Percentiles rank a stretch among this genome's conserved stretches.
Evolutionary conservation across 2,113 vertebrate species (phyloP).

Genomic region (Thunnus thynnus): DNA sequence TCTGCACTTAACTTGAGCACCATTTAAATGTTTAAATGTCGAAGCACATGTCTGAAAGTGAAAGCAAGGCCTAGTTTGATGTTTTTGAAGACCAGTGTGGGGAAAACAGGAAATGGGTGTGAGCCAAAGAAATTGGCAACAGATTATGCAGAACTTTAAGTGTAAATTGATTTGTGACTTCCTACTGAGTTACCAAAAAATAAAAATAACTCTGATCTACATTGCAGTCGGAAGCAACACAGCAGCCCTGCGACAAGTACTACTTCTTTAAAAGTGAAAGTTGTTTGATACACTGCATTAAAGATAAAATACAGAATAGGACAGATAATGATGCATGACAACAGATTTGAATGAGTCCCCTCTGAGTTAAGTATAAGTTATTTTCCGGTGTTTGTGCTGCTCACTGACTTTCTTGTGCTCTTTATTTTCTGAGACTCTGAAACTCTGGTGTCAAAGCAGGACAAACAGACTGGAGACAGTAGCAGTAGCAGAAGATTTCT

Average conservation of each 20-base stretch:
- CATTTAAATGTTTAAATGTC: conserved; percentile 12
- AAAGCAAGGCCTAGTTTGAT: conserved; percentile 30
- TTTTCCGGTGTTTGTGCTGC: not conserved
- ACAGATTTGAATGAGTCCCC: not conserved
- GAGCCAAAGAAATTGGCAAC: not conserved
- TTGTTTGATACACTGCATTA: not conserved
- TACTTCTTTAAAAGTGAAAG: no score
- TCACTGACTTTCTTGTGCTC: no score
- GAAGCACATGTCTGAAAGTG: conserved; percentile 46
- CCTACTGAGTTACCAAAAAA: not conserved
- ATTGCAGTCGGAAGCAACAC: no score
- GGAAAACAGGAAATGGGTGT: conserved; percentile 61
- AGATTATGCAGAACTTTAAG: not conserved
- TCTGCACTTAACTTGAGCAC: not conserved
- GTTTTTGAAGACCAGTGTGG: not conserved
- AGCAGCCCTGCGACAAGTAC: no score
- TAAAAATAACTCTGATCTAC: not conserved
- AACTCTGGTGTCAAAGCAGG: not conserved
- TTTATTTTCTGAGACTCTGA: no score
- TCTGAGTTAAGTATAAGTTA: not conserved
- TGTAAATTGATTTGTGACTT: not conserved
- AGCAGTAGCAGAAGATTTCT: no score
- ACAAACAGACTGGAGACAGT: not conserved
- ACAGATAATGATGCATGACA: not conserved
- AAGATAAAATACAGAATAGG: not conserved